Base-by-base conservation (phyloP, 1,140 invertebrate genomes). In the Neodiprion virginianus region DNA sequence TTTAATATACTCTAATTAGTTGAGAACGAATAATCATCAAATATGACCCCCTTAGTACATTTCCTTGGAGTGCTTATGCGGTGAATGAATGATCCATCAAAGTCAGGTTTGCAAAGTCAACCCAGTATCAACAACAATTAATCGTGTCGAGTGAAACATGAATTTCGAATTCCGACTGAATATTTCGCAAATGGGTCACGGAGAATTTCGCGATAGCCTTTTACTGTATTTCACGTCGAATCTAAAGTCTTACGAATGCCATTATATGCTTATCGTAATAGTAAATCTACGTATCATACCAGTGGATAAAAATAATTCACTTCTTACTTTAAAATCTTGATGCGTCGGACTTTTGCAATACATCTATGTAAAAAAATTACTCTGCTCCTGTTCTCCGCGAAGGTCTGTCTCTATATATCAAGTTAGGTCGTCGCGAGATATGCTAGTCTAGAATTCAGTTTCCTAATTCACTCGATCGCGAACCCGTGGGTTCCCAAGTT, bases 391-490 rank as follows among this genome's bases (percentile, higher is more conserved):
- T 40, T 40, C 28, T 40, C 28, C 28, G 28, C 28, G 28, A 40
- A 40, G 5, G 5, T 40, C 28, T 40, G 49, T 23, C 17, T 76
- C 61, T 53, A 61, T 23, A 10, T 40, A 40, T 40, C 65, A 61
- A 71, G 75, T 65, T 21, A 10, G 23, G 66, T 66, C 23, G 71
- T 79, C 74, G 48, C 14, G 8, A 76, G 75, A 83, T 80, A 76
- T 69, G 80, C 79, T 40, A 40, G 28, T 40, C 28, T 40, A 40
- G 5, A 40, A 40, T 80, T 81, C 79, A 79, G 78, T 82, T 80
- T 78, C 82, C 85, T 87, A 87, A 87, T 87, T 87, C 83, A 80
- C 79, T 79, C 79, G 80, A 81, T 83, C 82, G 82, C 81, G 77
- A 81, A 80, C 78, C 76, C 79, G 75, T 69, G 79, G 80, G 77